Evolutionary conservation across 2,797 vertebrate species (phyloP).

Genomic region (Parauchenoglanis punctatus): DNA sequence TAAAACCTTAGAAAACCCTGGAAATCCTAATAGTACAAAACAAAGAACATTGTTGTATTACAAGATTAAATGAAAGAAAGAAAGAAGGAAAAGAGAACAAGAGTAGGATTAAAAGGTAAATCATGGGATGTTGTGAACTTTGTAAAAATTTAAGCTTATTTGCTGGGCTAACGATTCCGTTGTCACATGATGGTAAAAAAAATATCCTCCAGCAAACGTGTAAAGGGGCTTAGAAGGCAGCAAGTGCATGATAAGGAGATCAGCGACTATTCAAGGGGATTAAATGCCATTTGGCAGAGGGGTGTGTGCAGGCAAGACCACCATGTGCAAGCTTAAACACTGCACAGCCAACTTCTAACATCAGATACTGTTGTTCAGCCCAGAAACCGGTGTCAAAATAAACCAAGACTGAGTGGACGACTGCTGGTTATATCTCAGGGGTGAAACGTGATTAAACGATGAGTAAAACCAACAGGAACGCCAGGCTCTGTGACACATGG

Average conservation of each 20-base stretch:
- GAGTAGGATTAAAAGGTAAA: constrained; percentile 69
- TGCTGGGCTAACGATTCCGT: constrained; percentile 72
- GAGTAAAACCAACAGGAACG: constrained; percentile 38
- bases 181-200: constrained; percentile 72
- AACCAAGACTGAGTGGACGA: constrained; percentile 48
- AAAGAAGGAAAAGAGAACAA: background rate
- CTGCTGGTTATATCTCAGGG: constrained; percentile 21
- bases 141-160: constrained; percentile 73
- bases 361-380: background rate
- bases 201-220: constrained; percentile 13
- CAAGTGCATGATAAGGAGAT: constrained; percentile 71
- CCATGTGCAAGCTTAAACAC: constrained; percentile 39
- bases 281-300: constrained; percentile 63
- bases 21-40: constrained; percentile 44
- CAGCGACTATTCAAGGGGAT: constrained; percentile 67
- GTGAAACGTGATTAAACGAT: constrained; percentile 45
- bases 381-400: constrained; percentile 46
- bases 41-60: constrained; percentile 66
- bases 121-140: constrained; percentile 74
- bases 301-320: constrained; percentile 51
- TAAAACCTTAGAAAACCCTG: background rate
- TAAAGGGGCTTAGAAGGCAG: constrained; percentile 32
- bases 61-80: constrained; percentile 57
- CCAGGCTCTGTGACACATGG: constrained; percentile 12
- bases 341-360: constrained; percentile 16